Conservation (phyloP, 1,140 invertebrate genomes). For the Parapsyche elsis region DNA sequence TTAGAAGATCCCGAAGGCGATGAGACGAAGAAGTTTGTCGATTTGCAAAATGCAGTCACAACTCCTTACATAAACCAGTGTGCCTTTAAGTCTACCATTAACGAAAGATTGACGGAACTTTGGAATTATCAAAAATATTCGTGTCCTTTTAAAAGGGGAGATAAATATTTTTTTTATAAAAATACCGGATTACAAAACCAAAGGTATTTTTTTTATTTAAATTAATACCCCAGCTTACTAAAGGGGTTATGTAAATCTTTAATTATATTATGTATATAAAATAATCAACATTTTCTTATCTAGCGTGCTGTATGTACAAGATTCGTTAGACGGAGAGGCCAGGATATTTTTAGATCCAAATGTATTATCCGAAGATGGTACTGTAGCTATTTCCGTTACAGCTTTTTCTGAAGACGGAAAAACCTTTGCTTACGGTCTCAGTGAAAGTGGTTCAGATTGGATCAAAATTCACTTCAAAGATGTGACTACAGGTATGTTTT, state of each 20-base stretch:
- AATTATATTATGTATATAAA: slow-evolving; percentile 2
- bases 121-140: slow-evolving; percentile 98
- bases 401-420: slow-evolving; percentile 92
- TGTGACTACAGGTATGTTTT: slow-evolving; percentile 74
- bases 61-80: slow-evolving; percentile 86
- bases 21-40: slow-evolving; percentile 93
- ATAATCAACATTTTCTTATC: slow-evolving; percentile 54
- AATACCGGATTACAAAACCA: slow-evolving; percentile 98
- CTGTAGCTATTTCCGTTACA: slow-evolving; percentile 82
- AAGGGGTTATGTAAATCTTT: too few species aligned
- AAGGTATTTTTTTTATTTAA: slow-evolving; percentile 70
- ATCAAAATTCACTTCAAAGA: slow-evolving; percentile 87
- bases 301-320: slow-evolving; percentile 94
- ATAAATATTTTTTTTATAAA: slow-evolving; percentile 92
- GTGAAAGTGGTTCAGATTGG: slow-evolving; percentile 96
- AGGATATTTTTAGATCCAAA: slow-evolving; percentile 97
- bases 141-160: slow-evolving; percentile 84
- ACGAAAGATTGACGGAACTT: slow-evolving; percentile 83
- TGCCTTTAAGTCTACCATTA: slow-evolving; percentile 77
- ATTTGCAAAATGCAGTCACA: slow-evolving; percentile 91
- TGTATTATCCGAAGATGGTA: slow-evolving; percentile 91
- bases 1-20: slow-evolving; percentile 94
- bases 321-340: slow-evolving; percentile 81
- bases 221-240: slow-evolving; percentile 42
- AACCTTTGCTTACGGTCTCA: slow-evolving; percentile 91